phyloP scores from a whole-genome alignment of 2,888 invertebrate genomes.

The Camponotus fellah region DNA sequence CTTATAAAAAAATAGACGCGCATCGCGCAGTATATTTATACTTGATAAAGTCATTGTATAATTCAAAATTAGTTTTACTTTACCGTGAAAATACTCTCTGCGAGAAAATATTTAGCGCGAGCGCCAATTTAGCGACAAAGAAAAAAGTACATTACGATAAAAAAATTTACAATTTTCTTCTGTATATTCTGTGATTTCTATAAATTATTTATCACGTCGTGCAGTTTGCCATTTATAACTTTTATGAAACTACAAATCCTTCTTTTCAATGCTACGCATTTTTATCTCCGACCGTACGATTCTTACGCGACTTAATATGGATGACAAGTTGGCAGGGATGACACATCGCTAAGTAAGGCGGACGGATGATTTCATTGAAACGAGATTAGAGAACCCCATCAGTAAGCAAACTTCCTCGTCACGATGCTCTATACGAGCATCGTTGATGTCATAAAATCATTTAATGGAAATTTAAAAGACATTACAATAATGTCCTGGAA shows the following conservation, averaged over 20 bases:
- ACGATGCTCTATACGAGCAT: background rate
- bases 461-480: background rate
- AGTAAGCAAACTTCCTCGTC: background rate
- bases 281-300: conserved; percentile 42
- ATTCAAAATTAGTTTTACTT: background rate
- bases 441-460: background rate
- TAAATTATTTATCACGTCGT: conserved; percentile 53
- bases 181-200: background rate
- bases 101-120: conserved; percentile 43
- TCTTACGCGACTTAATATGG: no score
- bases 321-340: background rate
- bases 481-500: background rate
- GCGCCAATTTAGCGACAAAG: background rate
- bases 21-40: background rate
- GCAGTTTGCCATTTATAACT: conserved; percentile 49
- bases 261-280: conserved; percentile 42
- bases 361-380: background rate
- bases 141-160: conserved; percentile 25
- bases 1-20: background rate
- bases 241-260: conserved; percentile 9
- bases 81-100: conserved; percentile 15
- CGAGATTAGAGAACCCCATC: background rate
- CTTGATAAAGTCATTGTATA: background rate
- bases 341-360: background rate
- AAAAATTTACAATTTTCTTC: conserved; percentile 45